Evolutionary conservation across 2,797 vertebrate genomes (phyloP).

Genomic region (Sorex maritimensis): DNA sequence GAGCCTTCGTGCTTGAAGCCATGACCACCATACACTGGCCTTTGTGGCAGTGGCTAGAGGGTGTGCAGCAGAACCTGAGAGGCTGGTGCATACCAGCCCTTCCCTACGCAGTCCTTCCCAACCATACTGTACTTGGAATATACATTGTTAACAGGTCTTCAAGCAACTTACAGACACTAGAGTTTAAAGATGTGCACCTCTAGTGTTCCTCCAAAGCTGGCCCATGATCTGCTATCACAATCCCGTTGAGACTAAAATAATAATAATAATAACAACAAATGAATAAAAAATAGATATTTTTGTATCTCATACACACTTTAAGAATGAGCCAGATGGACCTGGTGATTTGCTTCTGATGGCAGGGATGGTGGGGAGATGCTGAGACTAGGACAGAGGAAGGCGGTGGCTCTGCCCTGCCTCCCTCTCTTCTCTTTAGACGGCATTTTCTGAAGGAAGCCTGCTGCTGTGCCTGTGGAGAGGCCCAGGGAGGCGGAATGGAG

Average conservation of each 20-base stretch:
- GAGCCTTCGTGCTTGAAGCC: background rate
- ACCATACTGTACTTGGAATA: background rate
- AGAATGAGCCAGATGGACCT: background rate
- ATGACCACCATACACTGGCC: background rate
- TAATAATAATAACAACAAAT: background rate
- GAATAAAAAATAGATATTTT: background rate
- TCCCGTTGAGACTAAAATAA: background rate
- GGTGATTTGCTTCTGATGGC: background rate
- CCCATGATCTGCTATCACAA: background rate
- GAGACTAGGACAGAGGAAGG: background rate
- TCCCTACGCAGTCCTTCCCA: background rate
- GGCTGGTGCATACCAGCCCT: background rate
- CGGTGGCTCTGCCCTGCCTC: background rate
- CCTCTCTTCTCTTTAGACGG: background rate
- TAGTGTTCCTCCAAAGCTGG: conserved; percentile 2
- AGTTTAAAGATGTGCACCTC: conserved; percentile 15
- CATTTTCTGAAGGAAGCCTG: background rate
- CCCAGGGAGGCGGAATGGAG: background rate
- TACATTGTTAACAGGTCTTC: background rate
- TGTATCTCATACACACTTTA: too few species aligned
- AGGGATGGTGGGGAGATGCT: background rate
- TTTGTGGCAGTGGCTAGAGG: background rate
- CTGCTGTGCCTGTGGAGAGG: background rate
- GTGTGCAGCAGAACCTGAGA: background rate
- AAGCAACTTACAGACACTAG: background rate